Evolutionary conservation across 2,888 invertebrate species (phyloP).

Genomic region (Standfussiana lucernea): DNA sequence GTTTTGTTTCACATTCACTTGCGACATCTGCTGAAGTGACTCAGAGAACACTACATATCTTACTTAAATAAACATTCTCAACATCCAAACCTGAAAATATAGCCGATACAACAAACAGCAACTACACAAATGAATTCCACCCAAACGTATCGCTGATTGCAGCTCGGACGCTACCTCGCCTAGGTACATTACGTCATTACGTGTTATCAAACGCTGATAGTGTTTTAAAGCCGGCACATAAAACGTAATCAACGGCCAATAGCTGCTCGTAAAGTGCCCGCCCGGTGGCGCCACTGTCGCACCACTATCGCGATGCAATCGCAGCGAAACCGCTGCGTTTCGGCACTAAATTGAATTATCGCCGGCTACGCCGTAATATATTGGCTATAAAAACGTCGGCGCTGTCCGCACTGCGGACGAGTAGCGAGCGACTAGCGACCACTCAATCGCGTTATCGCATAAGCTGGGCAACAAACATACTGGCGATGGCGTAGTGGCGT

Average conservation of each 20-base stretch:
- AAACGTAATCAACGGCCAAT: conserved; percentile 43
- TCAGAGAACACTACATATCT: no score
- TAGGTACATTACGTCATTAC: no score
- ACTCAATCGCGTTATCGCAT: no score
- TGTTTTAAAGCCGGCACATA: conserved; percentile 38
- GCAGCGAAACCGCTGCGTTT: conserved; percentile 32
- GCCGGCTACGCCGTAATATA: conserved; percentile 38
- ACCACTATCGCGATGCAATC: conserved; percentile 10
- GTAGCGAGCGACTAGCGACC: background rate
- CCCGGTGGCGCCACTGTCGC: conserved; percentile 2
- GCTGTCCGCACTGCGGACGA: conserved; percentile 1
- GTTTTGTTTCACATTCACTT: no score
- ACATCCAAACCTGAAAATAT: no score
- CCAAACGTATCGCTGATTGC: background rate
- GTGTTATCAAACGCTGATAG: conserved; percentile 36
- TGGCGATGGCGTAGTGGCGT: no score
- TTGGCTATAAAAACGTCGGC: conserved; percentile 17
- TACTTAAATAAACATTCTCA: no score
- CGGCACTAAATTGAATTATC: conserved; percentile 53
- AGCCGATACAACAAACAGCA: background rate
- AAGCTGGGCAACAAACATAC: no score
- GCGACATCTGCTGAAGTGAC: no score
- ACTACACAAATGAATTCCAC: background rate
- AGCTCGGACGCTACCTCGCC: background rate
- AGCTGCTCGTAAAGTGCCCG: conserved; percentile 38